Conservation (phyloP, 2,113 vertebrate genomes). For the Fulmarus glacialis region DNA sequence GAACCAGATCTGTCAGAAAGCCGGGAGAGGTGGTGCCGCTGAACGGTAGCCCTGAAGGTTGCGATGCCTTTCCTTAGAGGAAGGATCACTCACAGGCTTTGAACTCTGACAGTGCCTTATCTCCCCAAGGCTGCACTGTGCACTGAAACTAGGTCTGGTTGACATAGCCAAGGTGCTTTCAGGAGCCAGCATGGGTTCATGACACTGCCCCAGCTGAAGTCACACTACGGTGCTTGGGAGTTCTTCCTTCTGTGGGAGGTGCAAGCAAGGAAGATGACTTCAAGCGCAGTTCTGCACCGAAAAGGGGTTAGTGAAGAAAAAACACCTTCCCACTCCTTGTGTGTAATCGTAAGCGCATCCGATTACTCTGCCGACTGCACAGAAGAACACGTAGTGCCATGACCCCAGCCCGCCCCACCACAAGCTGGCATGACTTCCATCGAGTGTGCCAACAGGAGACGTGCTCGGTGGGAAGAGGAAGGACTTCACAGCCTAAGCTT, state of each 20-base stretch:
- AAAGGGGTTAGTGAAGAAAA: not conserved
- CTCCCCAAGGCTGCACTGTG: not conserved
- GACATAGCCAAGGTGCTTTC: not conserved
- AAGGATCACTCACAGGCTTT: not conserved
- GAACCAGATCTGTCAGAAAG: not conserved
- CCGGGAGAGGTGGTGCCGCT: not conserved
- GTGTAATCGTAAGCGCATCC: not conserved
- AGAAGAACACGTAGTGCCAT: accelerated
- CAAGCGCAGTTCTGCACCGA: not conserved
- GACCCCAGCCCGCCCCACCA: not conserved
- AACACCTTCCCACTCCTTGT: not conserved
- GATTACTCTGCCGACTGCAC: not conserved
- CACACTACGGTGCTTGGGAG: not conserved
- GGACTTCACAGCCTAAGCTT: not conserved
- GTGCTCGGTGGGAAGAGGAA: not conserved
- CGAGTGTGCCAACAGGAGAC: not conserved
- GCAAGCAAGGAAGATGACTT: not conserved
- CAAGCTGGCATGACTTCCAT: not conserved
- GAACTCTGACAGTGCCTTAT: not conserved
- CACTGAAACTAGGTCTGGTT: not conserved
- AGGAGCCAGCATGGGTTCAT: not conserved
- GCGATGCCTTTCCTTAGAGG: not conserved
- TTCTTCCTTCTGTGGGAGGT: not conserved
- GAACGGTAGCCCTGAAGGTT: not conserved
- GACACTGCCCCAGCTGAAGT: not conserved